A percentile compares a stretch with the other conserved stretches of the same genome.
Evolutionary conservation across 2,888 invertebrate species (phyloP).

Genomic region (Chymomyza procnemis): DNA sequence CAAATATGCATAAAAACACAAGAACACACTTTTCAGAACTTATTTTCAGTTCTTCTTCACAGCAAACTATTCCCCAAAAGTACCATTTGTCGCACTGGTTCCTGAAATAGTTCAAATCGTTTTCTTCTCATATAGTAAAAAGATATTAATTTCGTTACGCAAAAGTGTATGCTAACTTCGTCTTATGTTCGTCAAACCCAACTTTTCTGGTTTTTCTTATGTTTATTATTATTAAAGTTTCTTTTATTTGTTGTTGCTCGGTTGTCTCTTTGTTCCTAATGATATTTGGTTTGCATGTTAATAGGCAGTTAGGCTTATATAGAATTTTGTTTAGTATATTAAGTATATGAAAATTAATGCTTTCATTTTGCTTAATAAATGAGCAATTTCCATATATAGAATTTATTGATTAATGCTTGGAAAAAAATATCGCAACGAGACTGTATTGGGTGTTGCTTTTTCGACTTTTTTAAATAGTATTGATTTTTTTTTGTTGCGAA

Average conservation of each 20-base stretch:
- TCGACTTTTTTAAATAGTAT: background rate
- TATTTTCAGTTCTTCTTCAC: too few species aligned
- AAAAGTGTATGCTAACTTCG: background rate
- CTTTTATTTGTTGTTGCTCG: background rate
- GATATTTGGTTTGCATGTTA: slow-evolving; percentile 44
- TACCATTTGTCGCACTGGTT: too few species aligned
- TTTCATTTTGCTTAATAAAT: slow-evolving; percentile 28
- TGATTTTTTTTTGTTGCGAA: background rate
- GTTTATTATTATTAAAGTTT: slow-evolving; percentile 3
- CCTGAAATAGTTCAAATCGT: too few species aligned
- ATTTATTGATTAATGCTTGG: slow-evolving; percentile 41
- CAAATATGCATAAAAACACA: too few species aligned
- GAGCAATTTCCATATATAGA: slow-evolving; percentile 1
- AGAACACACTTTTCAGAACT: too few species aligned
- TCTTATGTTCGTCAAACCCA: background rate
- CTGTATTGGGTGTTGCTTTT: background rate
- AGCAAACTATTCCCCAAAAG: too few species aligned
- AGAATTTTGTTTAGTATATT: background rate
- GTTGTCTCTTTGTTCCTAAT: background rate
- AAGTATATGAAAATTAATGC: slow-evolving; percentile 31
- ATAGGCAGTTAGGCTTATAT: slow-evolving; percentile 33
- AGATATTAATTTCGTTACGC: too few species aligned
- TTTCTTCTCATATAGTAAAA: too few species aligned
- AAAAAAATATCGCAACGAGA: slow-evolving; percentile 2
- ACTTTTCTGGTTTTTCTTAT: background rate